These are phyloP conservation scores for Pteropus alecto DNA, from an alignment of 2,113 vertebrate genomes.

Conservation along the genomic window DNA sequence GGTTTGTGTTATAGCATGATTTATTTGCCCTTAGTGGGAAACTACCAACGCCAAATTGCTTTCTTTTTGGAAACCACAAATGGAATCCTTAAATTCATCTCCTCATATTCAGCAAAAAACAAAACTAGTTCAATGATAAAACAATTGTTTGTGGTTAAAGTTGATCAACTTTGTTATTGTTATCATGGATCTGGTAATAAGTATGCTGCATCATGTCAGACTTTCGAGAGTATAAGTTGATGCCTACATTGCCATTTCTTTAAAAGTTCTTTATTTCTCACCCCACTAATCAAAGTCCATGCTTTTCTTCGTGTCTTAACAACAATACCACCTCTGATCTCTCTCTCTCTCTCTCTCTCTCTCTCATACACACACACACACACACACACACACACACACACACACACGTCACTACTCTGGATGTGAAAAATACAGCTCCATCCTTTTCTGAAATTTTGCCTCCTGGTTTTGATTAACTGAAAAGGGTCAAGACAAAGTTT, in stretches of 20 bases:
- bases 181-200: not conserved
- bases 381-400: not conserved
- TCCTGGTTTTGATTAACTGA: constrained; percentile 63
- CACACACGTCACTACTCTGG: not conserved
- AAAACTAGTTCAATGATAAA: constrained; percentile 38
- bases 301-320: not conserved
- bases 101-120: constrained; percentile 11
- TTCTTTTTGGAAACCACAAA: constrained; percentile 44
- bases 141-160: not conserved
- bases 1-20: not conserved
- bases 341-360: not conserved
- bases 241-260: not conserved
- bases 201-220: not conserved
- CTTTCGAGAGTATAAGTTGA: not conserved
- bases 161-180: not conserved
- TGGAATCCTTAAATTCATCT: constrained; percentile 36
- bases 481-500: constrained; percentile 41
- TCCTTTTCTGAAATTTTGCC: constrained; percentile 18
- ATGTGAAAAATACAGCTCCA: constrained; percentile 12
- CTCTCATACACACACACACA: not conserved
- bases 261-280: not conserved
- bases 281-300: not conserved
- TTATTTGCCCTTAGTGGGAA: not conserved
- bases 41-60: not conserved
- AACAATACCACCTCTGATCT: not conserved